Evolutionary conservation across 2,888 invertebrate genomes (phyloP).

Genomic region (Erynnis tages): DNA sequence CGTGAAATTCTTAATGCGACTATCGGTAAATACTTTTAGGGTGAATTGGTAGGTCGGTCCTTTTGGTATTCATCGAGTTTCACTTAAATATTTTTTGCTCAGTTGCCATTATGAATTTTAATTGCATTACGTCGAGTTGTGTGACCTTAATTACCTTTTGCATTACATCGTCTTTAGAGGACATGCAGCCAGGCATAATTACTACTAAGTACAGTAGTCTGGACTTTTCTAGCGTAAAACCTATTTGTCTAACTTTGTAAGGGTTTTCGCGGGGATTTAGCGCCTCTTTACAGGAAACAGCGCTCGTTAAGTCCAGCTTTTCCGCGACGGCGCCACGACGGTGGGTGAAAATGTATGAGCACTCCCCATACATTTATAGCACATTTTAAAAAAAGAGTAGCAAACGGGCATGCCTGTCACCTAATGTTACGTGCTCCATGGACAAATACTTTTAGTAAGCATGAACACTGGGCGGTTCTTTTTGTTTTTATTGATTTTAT

Average conservation of each 20-base stretch:
- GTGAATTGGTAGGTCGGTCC: background rate
- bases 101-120: conserved; percentile 18
- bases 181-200: conserved; percentile 40
- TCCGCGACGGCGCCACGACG: conserved; percentile 30
- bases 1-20: conserved; percentile 6
- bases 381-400: too few species aligned
- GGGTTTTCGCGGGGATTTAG: conserved; percentile 41
- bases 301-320: conserved; percentile 50
- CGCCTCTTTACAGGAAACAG: conserved; percentile 44
- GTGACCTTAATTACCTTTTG: conserved; percentile 25
- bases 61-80: background rate
- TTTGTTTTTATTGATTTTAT: background rate
- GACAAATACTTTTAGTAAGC: background rate
- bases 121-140: conserved; percentile 7
- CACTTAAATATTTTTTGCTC: background rate
- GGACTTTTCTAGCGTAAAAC: conserved; percentile 44
- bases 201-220: conserved; percentile 41
- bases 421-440: too few species aligned
- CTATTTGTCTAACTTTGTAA: conserved; percentile 53
- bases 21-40: background rate
- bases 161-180: conserved; percentile 20
- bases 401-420: conserved; percentile 1
- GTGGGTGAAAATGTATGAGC: conserved; percentile 17
- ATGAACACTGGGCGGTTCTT: background rate
- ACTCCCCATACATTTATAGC: too few species aligned